phyloP scores from a whole-genome alignment of 2,888 invertebrate species.

The Ischnus inquisitorius region DNA sequence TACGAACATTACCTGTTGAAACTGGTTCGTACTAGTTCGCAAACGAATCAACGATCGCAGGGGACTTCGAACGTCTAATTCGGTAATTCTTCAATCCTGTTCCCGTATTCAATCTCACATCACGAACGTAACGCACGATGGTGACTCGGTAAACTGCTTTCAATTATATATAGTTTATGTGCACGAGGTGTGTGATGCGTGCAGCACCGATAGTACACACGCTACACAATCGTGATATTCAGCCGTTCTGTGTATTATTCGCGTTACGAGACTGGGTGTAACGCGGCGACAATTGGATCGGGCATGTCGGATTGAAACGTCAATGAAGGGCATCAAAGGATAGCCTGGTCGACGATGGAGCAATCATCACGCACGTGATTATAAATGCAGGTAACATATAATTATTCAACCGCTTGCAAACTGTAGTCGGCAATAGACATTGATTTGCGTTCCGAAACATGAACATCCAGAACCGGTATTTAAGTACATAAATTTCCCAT shows the following conservation, averaged over 20 bases:
- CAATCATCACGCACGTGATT: background rate
- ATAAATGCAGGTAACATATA: no score
- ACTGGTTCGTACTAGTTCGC: constrained; percentile 41
- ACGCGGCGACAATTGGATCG: background rate
- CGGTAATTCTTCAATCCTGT: constrained; percentile 59
- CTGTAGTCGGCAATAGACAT: no score
- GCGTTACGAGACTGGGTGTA: constrained; percentile 21
- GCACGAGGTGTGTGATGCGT: constrained; percentile 42
- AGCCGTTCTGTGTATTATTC: constrained; percentile 28
- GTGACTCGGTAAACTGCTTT: constrained; percentile 54
- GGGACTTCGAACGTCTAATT: constrained; percentile 49
- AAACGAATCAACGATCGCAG: constrained; percentile 59
- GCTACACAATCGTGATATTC: constrained; percentile 45
- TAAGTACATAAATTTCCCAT: no score
- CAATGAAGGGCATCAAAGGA: background rate
- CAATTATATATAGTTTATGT: constrained; percentile 62
- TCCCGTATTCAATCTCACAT: constrained; percentile 38
- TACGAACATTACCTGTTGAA: constrained; percentile 34
- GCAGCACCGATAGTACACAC: constrained; percentile 48
- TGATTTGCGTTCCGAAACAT: no score
- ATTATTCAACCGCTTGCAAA: no score
- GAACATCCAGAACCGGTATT: no score
- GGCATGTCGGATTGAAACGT: constrained; percentile 8
- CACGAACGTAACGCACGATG: constrained; percentile 21
- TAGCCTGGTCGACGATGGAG: background rate